Percentiles rank a stretch among this genome's conserved stretches.
These are phyloP conservation scores for Onychomys leucogaster DNA, from an alignment of 2,797 vertebrate genomes.

Conservation along the genomic window DNA sequence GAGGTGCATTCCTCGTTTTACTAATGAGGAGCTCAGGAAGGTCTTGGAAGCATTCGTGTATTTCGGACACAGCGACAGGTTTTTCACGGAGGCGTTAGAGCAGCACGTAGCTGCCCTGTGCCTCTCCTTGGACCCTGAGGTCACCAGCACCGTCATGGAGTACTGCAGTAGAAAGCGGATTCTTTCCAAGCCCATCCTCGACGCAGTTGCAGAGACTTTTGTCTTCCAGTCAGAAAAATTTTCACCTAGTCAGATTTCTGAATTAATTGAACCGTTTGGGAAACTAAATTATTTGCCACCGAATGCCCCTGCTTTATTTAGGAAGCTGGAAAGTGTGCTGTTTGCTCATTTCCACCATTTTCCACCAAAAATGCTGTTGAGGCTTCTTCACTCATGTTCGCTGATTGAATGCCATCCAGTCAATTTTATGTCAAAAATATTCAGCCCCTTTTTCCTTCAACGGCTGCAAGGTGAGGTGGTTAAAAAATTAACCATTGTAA, in stretches of 20 bases:
- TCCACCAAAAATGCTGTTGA: slow-evolving; percentile 90
- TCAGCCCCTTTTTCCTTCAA: slow-evolving; percentile 94
- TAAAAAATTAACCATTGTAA: neutral
- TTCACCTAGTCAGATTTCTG: slow-evolving; percentile 90
- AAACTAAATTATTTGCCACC: slow-evolving; percentile 94
- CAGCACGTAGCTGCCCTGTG: slow-evolving; percentile 84
- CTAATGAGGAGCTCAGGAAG: slow-evolving; percentile 88
- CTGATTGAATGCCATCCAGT: slow-evolving; percentile 93
- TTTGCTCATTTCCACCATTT: slow-evolving; percentile 89
- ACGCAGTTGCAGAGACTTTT: slow-evolving; percentile 92
- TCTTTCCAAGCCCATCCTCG: slow-evolving; percentile 90
- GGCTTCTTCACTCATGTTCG: slow-evolving; percentile 93
- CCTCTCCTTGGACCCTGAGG: slow-evolving; percentile 89
- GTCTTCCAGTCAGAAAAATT: slow-evolving; percentile 91
- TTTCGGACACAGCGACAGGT: slow-evolving; percentile 91
- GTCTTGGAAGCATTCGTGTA: slow-evolving; percentile 92
- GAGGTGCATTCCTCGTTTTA: slow-evolving; percentile 89
- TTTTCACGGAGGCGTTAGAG: slow-evolving; percentile 92
- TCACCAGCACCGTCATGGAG: slow-evolving; percentile 89
- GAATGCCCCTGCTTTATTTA: slow-evolving; percentile 90
- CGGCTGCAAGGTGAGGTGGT: slow-evolving; percentile 92
- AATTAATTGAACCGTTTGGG: slow-evolving; percentile 91
- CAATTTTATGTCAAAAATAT: slow-evolving; percentile 95
- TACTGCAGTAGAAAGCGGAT: slow-evolving; percentile 92
- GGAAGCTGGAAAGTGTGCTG: slow-evolving; percentile 92